phyloP scores from a whole-genome alignment of 2,797 vertebrate genomes.

The Falco peregrinus region DNA sequence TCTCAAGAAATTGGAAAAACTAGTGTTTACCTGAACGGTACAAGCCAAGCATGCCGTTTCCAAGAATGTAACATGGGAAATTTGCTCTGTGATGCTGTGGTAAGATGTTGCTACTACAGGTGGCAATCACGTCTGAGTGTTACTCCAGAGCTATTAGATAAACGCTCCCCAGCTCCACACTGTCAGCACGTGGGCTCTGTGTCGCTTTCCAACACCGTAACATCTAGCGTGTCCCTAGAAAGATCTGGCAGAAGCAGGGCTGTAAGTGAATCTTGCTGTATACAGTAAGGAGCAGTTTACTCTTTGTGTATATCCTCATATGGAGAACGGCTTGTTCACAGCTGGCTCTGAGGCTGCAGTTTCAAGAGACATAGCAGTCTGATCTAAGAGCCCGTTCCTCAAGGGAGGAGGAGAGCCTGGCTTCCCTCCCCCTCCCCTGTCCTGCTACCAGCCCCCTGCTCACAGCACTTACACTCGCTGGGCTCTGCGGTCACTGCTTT shows the following conservation, averaged over 20 bases:
- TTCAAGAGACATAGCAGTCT: background rate
- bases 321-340: background rate
- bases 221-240: background rate
- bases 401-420: background rate
- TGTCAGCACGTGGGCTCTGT: background rate
- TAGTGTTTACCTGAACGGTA: conserved; percentile 88
- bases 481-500: background rate
- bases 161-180: background rate
- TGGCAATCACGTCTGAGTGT: background rate
- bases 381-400: background rate
- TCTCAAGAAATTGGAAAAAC: conserved; percentile 84
- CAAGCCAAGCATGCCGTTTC: conserved; percentile 83
- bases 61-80: conserved; percentile 94
- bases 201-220: background rate
- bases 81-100: conserved; percentile 93
- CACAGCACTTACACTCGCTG: background rate
- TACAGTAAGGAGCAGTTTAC: background rate
- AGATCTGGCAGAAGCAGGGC: background rate
- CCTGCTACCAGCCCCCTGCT: background rate
- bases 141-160: background rate
- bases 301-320: background rate
- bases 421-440: background rate
- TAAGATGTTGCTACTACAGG: conserved; percentile 55
- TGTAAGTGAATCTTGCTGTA: background rate
- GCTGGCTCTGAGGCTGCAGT: background rate